Evolutionary conservation across 2,888 invertebrate species (phyloP).

Genomic region (Disparrhopalites patrizii): DNA sequence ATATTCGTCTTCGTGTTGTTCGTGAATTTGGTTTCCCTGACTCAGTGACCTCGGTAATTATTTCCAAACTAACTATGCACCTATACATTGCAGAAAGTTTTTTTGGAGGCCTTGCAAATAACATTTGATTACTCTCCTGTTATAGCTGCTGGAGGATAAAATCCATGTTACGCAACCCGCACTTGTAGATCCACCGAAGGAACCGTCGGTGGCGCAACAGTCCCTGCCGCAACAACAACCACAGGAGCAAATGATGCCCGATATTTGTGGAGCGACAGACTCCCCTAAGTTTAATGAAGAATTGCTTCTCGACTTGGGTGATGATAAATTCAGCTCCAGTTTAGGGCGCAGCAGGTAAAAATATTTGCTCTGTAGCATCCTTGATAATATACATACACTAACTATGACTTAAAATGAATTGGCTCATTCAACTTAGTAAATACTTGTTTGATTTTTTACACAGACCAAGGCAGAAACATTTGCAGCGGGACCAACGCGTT

Average conservation of each 20-base stretch:
- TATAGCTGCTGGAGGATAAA: conserved; percentile 19
- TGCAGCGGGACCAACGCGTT: conserved; percentile 26
- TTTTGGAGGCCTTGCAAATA: not conserved
- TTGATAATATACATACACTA: too few species aligned
- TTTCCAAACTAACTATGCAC: not conserved
- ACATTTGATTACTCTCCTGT: not conserved
- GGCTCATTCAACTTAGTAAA: not conserved
- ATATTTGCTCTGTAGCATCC: too few species aligned
- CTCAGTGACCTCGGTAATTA: conserved; percentile 68
- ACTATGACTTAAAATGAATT: too few species aligned
- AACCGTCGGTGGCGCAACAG: conserved; percentile 9
- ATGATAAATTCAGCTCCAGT: conserved; percentile 27
- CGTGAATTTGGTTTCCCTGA: conserved; percentile 93
- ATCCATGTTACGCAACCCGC: conserved; percentile 21
- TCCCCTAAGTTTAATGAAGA: conserved; percentile 24
- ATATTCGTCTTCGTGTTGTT: conserved; percentile 81
- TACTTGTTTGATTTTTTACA: not conserved
- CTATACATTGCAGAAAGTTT: not conserved
- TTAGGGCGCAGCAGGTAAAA: conserved; percentile 25
- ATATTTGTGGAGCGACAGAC: conserved; percentile 26
- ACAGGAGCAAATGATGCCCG: conserved; percentile 28
- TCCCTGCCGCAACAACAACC: conserved; percentile 11
- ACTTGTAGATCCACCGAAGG: conserved; percentile 15
- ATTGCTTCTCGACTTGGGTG: conserved; percentile 25
- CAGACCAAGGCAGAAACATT: conserved; percentile 26